Conservation (phyloP, 2,888 invertebrate species). For the Philonicus albiceps region DNA sequence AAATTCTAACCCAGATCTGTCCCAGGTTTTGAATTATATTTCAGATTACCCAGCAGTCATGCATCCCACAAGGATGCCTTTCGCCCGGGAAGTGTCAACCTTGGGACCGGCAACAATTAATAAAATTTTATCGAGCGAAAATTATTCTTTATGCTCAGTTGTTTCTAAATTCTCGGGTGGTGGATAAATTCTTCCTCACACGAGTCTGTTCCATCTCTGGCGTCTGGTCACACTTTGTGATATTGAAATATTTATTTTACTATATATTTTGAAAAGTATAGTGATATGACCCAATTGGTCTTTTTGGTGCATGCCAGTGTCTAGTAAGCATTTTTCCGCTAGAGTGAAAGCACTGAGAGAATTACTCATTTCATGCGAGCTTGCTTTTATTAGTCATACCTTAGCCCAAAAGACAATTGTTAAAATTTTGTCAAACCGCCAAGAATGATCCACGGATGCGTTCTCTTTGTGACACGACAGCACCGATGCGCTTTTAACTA, state of each 20-base stretch:
- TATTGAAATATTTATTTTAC: not conserved
- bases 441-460: not conserved
- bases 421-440: not conserved
- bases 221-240: not conserved
- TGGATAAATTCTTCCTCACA: not conserved
- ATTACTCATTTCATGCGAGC: not conserved
- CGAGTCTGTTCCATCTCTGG: not conserved
- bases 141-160: not conserved
- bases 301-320: not conserved
- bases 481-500: not conserved
- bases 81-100: not conserved
- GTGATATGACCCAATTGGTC: not conserved
- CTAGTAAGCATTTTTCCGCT: not conserved
- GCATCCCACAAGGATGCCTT: not conserved
- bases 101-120: not conserved
- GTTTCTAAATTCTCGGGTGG: not conserved
- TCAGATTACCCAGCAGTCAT: not conserved
- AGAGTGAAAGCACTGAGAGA: not conserved
- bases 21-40: conserved; percentile 13
- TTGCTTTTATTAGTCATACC: not conserved
- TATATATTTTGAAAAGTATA: not conserved
- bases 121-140: conserved; percentile 14
- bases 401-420: not conserved
- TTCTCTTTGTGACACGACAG: not conserved
- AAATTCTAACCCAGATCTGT: conserved; percentile 22